Evolutionary conservation across 2,888 invertebrate species (phyloP).

Genomic region (Minunthozetes semirufus): DNA sequence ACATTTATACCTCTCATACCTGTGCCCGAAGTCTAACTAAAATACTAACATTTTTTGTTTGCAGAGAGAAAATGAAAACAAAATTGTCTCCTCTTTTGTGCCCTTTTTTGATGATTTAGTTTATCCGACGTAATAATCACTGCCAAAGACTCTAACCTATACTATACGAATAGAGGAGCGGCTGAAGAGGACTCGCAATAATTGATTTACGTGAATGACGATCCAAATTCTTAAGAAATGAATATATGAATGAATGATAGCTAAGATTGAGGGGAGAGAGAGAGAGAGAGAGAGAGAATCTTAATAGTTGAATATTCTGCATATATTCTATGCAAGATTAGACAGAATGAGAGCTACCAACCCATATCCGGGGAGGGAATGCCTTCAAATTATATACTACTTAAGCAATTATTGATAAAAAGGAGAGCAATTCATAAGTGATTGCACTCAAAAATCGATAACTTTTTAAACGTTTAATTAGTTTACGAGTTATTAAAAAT

Average conservation of each 20-base stretch:
- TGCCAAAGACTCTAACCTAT: background rate
- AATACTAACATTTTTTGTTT: background rate
- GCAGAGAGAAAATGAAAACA: background rate
- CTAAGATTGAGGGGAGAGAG: background rate
- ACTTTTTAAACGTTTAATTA: background rate
- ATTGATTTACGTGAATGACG: background rate
- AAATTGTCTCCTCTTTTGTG: background rate
- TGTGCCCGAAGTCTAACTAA: background rate
- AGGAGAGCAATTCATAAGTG: background rate
- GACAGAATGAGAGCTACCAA: slow-evolving; percentile 2
- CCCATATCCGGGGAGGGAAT: slow-evolving; percentile 22
- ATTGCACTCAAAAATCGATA: background rate
- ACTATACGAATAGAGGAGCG: background rate
- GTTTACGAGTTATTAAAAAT: background rate
- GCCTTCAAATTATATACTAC: background rate
- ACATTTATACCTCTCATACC: background rate
- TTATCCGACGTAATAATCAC: background rate
- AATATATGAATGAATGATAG: background rate
- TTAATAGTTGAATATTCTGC: background rate
- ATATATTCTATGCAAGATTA: slow-evolving; percentile 11
- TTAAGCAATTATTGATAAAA: background rate
- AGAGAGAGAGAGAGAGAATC: no score
- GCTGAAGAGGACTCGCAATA: background rate
- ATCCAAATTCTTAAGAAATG: background rate
- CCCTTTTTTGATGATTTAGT: slow-evolving; percentile 1